Conservation (phyloP, 92 coral and sea anemone genomes). For the Desmophyllum pertusum region DNA sequence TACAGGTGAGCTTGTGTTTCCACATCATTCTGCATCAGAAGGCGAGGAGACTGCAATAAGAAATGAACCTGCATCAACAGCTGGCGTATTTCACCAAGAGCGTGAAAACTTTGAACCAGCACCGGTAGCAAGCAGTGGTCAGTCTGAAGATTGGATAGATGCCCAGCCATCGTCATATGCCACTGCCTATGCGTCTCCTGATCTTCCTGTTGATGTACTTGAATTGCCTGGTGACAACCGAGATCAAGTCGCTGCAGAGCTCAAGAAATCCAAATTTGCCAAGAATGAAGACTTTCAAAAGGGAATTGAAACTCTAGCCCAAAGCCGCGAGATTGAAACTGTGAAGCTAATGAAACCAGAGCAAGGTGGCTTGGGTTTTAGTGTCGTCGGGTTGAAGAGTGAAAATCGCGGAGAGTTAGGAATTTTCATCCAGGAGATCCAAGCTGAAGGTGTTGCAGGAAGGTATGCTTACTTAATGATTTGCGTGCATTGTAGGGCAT, state of each 20-base stretch:
- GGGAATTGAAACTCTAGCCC: constrained; percentile 84
- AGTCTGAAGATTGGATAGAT: constrained; percentile 1
- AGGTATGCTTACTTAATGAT: too few relatives aligned
- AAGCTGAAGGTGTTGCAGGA: constrained; percentile 91
- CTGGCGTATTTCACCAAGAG: constrained; percentile 54
- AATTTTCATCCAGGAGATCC: constrained; percentile 97
- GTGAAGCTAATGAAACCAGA: constrained; percentile 94
- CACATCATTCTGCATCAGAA: constrained; percentile 47
- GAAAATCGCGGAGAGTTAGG: constrained; percentile 98
- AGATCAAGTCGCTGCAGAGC: constrained; percentile 64
- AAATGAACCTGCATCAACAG: constrained; percentile 45
- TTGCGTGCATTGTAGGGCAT: too few relatives aligned
- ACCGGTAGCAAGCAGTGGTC: not conserved
- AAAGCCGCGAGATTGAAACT: constrained; percentile 90
- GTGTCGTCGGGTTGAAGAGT: constrained; percentile 98
- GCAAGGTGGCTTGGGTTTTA: constrained; percentile 92
- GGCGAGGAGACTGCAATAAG: constrained; percentile 10
- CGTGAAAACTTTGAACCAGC: constrained; percentile 14
- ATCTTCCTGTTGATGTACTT: constrained; percentile 40
- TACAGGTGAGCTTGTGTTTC: constrained; percentile 88
- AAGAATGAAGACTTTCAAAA: constrained; percentile 69
- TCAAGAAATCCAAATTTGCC: constrained; percentile 65
- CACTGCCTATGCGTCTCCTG: not conserved
- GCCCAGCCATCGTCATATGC: not conserved
- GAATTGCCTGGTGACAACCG: constrained; percentile 63